phyloP scores from a whole-genome alignment of 92 coral and sea anemone species.

The Meandrina meandrites region DNA sequence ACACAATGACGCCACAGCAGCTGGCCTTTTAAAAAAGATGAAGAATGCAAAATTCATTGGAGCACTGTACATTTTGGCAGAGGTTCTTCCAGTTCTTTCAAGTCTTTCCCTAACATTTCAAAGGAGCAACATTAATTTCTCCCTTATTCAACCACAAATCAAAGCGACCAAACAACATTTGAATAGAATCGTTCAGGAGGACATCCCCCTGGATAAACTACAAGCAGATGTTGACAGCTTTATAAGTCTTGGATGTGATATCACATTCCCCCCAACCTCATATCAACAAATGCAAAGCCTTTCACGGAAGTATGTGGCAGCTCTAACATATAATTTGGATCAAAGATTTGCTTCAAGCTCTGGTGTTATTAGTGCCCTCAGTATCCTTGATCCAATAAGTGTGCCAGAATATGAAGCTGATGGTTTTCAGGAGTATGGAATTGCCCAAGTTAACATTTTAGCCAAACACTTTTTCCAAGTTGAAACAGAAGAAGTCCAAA shows the following conservation, averaged over 20 bases:
- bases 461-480: constrained; percentile 46
- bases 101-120: constrained; percentile 39
- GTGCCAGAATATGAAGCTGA: constrained; percentile 45
- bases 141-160: constrained; percentile 31
- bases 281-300: constrained; percentile 47
- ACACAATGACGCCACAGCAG: constrained; percentile 27
- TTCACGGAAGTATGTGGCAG: constrained; percentile 30
- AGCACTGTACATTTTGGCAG: constrained; percentile 37
- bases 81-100: constrained; percentile 42
- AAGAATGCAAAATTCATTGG: constrained; percentile 43
- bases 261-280: constrained; percentile 39
- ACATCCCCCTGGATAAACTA: constrained; percentile 30
- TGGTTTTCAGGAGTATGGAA: constrained; percentile 39
- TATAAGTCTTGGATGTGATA: constrained; percentile 37
- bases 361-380: constrained; percentile 35
- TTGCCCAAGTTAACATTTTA: constrained; percentile 25
- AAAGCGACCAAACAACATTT: constrained; percentile 28
- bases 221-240: constrained; percentile 28
- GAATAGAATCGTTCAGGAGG: constrained; percentile 32
- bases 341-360: constrained; percentile 45
- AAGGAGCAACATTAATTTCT: constrained; percentile 31
- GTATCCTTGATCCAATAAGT: constrained; percentile 46
- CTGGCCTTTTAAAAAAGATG: constrained; percentile 43
- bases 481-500: constrained; percentile 41
- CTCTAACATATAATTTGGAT: constrained; percentile 46